Evolutionary conservation across 2,113 vertebrate genomes (phyloP), one percentile per base, ranked within the genome.

Genomic region (Myxocyprinus asiaticus): DNA sequence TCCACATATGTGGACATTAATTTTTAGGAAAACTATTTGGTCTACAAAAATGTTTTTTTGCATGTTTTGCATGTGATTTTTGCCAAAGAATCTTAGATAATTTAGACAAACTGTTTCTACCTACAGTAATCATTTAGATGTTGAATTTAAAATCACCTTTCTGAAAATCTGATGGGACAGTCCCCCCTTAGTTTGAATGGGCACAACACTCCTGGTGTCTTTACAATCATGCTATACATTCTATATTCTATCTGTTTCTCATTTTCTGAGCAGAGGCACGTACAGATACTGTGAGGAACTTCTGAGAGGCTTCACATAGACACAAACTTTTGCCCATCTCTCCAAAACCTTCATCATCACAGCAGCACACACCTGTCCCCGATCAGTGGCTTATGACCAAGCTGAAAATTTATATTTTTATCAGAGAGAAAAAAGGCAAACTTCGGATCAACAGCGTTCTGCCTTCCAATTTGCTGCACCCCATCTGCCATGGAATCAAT

Each of bases 401-500:
- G 79, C 85, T 76, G 75, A 80, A 85, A 81, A 86, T 86, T 56
- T 44, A 81, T 75, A 73, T 84, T 81, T 84, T 65, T 59, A n/a
- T 33, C 8, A 56, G 56, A 17, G 58, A 79, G 66, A 66, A 55
- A 68, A 64, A 51, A 72, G 56, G 76, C 72, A 48, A 81, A 70
- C 72, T 78, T 65, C 58, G 48, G 67, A 80, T 67, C 17, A 78
- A 50, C 75, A 17, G 33, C 22, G 15, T 64, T 61, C 69, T 68
- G 70, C 48, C 74, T 74, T 85, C 76, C 78, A 76, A 88, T 85
- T 86, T 85, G 70, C 71, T n/a, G 63, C 85, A 81, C 59, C 50
- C 85, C 87, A 86, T 88, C 85, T 88, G 85, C 76, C 64, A 8
- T 67, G 80, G 78, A 77, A 84, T 84, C 82, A 84, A 83, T 88